Evolutionary conservation across 2,797 vertebrate species (phyloP).

Genomic region (Intellagama lesueurii): DNA sequence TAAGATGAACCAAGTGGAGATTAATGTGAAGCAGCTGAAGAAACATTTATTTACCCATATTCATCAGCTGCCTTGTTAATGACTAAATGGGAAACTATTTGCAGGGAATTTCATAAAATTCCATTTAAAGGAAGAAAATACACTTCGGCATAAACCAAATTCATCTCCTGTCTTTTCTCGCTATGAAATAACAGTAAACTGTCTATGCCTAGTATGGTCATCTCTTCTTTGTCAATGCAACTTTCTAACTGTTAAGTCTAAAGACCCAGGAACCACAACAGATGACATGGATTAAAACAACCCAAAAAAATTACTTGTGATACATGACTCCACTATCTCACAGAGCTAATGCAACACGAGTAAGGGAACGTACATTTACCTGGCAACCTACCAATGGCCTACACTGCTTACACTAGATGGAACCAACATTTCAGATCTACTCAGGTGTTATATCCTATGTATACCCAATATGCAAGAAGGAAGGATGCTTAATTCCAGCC

Average conservation of each 20-base stretch:
- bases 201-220: background rate
- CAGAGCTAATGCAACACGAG: too few species aligned
- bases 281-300: background rate
- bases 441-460: too few species aligned
- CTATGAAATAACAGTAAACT: background rate
- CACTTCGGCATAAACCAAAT: conserved; percentile 36
- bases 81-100: conserved; percentile 66
- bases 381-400: background rate
- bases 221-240: background rate
- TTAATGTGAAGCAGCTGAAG: conserved; percentile 6
- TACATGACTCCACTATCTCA: background rate
- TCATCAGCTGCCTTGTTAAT: conserved; percentile 15
- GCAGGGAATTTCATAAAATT: conserved; percentile 51
- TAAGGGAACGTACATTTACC: too few species aligned
- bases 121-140: conserved; percentile 63
- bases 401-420: background rate
- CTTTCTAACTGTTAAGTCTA: background rate
- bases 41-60: conserved; percentile 17
- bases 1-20: background rate
- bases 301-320: background rate
- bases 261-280: background rate
- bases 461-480: too few species aligned
- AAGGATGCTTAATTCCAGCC: too few species aligned
- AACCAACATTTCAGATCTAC: background rate
- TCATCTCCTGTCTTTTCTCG: background rate